Conservation (phyloP, 1,140 invertebrate species). For the Trachymyrmex septentrionalis region DNA sequence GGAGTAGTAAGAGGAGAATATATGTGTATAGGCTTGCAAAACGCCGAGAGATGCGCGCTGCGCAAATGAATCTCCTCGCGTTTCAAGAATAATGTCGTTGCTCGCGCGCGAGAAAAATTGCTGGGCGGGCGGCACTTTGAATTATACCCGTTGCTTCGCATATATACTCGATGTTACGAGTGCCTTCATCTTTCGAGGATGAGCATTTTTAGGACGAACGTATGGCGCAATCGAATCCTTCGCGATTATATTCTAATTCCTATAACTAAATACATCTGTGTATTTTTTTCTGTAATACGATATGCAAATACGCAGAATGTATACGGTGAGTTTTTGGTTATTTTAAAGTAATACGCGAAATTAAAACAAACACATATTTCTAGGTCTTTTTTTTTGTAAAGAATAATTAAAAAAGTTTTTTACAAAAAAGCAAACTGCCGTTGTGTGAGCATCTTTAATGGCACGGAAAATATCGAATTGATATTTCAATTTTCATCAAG, state of each 20-base stretch:
- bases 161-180: neutral
- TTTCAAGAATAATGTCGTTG: conserved; percentile 59
- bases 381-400: too few relatives aligned
- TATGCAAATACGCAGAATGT: too few relatives aligned
- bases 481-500: too few relatives aligned
- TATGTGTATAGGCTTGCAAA: conserved; percentile 21
- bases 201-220: neutral
- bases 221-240: neutral
- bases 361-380: too few relatives aligned
- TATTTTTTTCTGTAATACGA: neutral
- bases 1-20: neutral
- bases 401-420: too few relatives aligned
- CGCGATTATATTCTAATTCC: neutral
- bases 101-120: conserved; percentile 50
- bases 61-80: conserved; percentile 50
- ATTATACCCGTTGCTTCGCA: conserved; percentile 29
- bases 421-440: too few relatives aligned
- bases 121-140: conserved; percentile 18
- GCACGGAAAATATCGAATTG: too few relatives aligned
- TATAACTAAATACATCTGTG: neutral
- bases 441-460: too few relatives aligned
- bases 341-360: too few relatives aligned
- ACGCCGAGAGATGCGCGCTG: conserved; percentile 22
- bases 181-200: neutral
- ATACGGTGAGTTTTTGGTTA: too few relatives aligned